Percentiles rank a stretch among this genome's conserved stretches.
phyloP scores from a whole-genome alignment of 2,113 vertebrate genomes.

The Sturnus vulgaris region DNA sequence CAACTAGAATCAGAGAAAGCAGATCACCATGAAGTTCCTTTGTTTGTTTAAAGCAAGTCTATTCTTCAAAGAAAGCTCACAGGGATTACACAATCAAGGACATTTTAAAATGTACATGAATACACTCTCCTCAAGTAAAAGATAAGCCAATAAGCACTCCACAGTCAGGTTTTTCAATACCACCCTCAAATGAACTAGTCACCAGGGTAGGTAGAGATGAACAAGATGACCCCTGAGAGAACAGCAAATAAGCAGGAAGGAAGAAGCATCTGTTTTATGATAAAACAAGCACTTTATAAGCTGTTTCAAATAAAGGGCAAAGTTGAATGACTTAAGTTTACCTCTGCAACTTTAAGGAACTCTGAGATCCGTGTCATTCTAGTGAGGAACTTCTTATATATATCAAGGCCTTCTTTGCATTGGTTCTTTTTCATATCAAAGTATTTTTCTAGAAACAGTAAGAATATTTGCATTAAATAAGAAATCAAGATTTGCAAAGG shows the following conservation, averaged over 20 bases:
- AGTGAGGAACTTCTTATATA: constrained; percentile 98
- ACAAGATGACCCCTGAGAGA: background rate
- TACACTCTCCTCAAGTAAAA: background rate
- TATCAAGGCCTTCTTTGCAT: constrained; percentile 97
- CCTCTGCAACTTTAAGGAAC: constrained; percentile 99
- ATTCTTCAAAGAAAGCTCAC: background rate
- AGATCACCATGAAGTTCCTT: background rate
- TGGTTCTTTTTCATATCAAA: constrained; percentile 99
- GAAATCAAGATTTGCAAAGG: background rate
- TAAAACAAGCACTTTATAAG: background rate
- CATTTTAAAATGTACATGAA: background rate
- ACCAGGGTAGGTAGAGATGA: background rate
- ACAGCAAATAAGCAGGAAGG: background rate
- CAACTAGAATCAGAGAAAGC: background rate
- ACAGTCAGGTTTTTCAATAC: background rate
- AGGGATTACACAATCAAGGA: background rate
- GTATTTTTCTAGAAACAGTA: constrained; percentile 87
- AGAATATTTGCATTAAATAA: background rate
- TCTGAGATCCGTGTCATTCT: constrained; percentile 98
- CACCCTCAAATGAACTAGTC: background rate
- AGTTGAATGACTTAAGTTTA: constrained; percentile 50
- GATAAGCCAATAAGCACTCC: background rate
- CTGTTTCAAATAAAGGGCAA: background rate
- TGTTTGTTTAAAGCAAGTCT: background rate
- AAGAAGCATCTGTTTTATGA: background rate